Conservation (phyloP, 1,140 invertebrate species). For the Cheumatopsyche charites region DNA sequence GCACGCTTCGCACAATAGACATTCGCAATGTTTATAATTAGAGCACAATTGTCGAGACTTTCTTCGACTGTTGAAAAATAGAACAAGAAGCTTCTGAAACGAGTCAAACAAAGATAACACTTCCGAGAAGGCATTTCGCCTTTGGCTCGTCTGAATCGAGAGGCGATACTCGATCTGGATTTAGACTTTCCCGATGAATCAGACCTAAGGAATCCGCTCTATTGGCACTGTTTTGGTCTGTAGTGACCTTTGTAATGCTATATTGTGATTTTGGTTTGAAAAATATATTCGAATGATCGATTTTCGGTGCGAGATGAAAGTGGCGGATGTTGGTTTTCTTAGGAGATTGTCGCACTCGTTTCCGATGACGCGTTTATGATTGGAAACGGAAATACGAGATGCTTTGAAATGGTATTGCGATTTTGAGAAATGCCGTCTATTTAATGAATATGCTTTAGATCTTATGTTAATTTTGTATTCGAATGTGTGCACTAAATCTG, state of each 20-base stretch:
- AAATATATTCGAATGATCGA: not conserved
- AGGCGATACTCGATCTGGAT: slow-evolving; percentile 5
- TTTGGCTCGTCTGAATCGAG: slow-evolving; percentile 14
- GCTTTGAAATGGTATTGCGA: no score
- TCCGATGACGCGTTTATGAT: no score
- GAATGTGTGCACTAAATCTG: no score
- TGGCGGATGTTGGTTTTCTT: not conserved
- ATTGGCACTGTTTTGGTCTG: not conserved
- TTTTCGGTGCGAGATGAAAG: not conserved
- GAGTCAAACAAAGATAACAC: not conserved
- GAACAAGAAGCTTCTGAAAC: no score
- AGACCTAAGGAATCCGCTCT: slow-evolving; percentile 5
- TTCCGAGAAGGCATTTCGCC: slow-evolving; percentile 15
- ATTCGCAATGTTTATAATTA: slow-evolving; percentile 13
- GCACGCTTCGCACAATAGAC: not conserved
- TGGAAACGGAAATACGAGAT: no score
- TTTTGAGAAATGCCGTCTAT: no score
- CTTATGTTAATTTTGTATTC: no score
- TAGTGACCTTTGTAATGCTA: slow-evolving; percentile 1
- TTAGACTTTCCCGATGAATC: slow-evolving; percentile 17
- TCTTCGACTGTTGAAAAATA: not conserved
- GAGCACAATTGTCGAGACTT: not conserved
- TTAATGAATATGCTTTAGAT: no score
- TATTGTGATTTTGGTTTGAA: not conserved
- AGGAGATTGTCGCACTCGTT: no score